Conservation (phyloP, 2,888 invertebrate species). For the Lissonota sp. region DNA sequence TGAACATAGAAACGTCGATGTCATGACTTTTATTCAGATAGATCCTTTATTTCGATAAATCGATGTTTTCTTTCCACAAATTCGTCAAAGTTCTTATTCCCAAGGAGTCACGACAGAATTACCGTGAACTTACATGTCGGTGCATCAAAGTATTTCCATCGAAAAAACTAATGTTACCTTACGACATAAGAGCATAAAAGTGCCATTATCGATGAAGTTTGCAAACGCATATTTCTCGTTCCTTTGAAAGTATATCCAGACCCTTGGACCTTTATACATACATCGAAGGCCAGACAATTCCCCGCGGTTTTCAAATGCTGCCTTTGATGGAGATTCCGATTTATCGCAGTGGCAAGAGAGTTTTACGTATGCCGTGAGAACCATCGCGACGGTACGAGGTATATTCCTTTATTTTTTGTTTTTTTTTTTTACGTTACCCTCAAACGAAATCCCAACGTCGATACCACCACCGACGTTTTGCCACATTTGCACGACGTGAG, state of each 20-base stretch:
- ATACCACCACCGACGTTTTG: conserved; percentile 17
- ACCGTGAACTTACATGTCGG: too few relatives aligned
- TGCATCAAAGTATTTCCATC: too few relatives aligned
- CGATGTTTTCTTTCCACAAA: too few relatives aligned
- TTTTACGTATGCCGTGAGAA: conserved; percentile 30
- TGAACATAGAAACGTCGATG: too few relatives aligned
- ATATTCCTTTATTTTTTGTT: background rate
- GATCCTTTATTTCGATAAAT: too few relatives aligned
- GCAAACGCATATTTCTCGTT: background rate
- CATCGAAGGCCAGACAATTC: conserved; percentile 36
- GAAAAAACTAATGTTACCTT: too few relatives aligned
- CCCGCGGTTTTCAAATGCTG: conserved; percentile 29
- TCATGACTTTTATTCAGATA: too few relatives aligned
- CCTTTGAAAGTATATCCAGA: background rate
- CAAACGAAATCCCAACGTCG: conserved; percentile 18
- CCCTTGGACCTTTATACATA: conserved; percentile 8
- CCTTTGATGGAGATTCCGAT: conserved; percentile 49
- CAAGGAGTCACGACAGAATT: too few relatives aligned
- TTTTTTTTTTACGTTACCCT: background rate
- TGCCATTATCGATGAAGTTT: background rate
- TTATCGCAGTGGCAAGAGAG: conserved; percentile 30
- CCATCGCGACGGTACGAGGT: background rate
- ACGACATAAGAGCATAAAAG: background rate
- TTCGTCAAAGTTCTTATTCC: too few relatives aligned
- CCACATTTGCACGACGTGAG: conserved; percentile 6